Evolutionary conservation across 2,888 invertebrate genomes (phyloP), one percentile per base, ranked within the genome.

Genomic region (Synergus laeviventris): DNA sequence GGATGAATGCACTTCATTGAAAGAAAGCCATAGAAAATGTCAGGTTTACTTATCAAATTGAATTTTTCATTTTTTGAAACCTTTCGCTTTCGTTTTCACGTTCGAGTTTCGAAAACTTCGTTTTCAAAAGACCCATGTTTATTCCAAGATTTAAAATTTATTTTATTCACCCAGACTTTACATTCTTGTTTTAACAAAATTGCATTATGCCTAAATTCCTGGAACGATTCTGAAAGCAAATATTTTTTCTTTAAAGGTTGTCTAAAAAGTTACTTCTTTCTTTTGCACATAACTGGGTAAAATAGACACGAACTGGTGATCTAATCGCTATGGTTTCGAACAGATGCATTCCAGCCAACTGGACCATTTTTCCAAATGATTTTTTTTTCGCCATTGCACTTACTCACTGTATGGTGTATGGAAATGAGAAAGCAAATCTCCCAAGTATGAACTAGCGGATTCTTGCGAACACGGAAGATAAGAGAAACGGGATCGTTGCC

Each of bases 1-100:
- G 73, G 78, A 76, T 78, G 78, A 80, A 80, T 59, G 78, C 74
- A 59, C 74, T 59, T 59, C 38, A 59, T 60, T 59, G 9, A 18
- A 49, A 9, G n/a, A 70, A 70, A 70, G n/a, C 45, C 45, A 70
- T 39, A 24, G 36, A 70, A 45, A 54, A 54, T 9, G 54, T 54
- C 18, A 54, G 18, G 9, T 3, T 31, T 18, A 54, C 2, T 54
- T 18, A 18, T 54, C 18, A 9, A 18, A 9, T 54, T 0, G n/a
- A n/a, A 8, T 49, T n/a, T 49, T 49, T 9, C n/a, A 18, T 18
- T 54, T 18, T 18, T 9, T 54, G 49, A 54, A 54, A 18, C 49
- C 49, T 54, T 1, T 54, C 2, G 2, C 31, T 31, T 31, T 5
- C 5, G 7, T 31, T 31, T 31, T 31, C 31, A 4, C 4, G 7